Base-by-base conservation (phyloP, 2,888 invertebrate species). In the Fissipunctia ypsillon region DNA sequence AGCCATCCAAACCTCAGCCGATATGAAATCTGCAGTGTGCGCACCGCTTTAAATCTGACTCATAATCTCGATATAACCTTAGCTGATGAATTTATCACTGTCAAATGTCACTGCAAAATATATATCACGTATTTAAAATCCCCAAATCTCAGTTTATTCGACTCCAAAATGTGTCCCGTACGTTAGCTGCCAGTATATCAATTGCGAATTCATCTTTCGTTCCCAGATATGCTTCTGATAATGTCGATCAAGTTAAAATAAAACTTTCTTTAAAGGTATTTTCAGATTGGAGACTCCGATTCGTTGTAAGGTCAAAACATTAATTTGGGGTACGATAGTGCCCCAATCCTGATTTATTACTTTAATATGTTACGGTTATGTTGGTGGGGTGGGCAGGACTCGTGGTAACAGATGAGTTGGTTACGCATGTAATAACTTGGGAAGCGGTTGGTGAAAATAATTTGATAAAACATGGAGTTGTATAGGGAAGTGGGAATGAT, bases 241-340 rank as follows among this genome's bases (percentile, higher is more conserved):
- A 45, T 70, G 85, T 85, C 87, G 31, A 64, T 77, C 85, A 80
- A 67, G 73, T 50, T 48, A 65, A 75, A 78, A 60, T 57, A 73
- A 80, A 43, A 72, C 60, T 77, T 84, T 84, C 73, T 83, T 74
- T 74, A 64, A 71, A 81, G 56, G 71, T 76, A 66, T 87, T 83
- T 76, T 78, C 73, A 60, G 84, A 82, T 84, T 70, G 60, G 79
- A 64, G 67, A 72, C 64, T 65, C 22, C 64, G 74, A 85, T 83
- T 75, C 70, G 76, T 72, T 72, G 75, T 59, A 65, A 84, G 87
- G 87, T 87, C 84, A 78, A 85, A 80, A 83, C 85, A 87, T 85
- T 87, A 87, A 87, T 87, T 87, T 76, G 52, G 75, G 87, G 66
- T 71, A 76, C 83, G 78, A 71, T 67, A 64, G 68, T 73, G 45